A percentile compares a stretch with the other conserved stretches of the same genome.
Evolutionary conservation across 2,888 invertebrate species (phyloP).

Genomic region (Spodoptera exigua): DNA sequence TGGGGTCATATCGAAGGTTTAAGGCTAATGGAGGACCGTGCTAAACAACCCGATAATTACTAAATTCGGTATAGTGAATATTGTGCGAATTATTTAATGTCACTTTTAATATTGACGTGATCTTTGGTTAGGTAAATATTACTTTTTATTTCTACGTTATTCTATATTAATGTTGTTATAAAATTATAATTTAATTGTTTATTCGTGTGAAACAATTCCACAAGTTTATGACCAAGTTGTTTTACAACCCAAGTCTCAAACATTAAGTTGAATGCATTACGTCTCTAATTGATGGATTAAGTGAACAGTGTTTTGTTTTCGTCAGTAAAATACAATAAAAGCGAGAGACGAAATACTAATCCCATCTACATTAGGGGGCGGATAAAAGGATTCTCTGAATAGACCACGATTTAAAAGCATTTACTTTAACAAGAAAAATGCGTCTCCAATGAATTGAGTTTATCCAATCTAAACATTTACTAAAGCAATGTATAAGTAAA

Average conservation of each 20-base stretch:
- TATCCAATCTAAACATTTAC: neutral
- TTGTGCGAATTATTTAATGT: neutral
- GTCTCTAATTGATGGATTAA: slow-evolving; percentile 58
- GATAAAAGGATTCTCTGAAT: slow-evolving; percentile 57
- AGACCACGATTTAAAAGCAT: slow-evolving; percentile 44
- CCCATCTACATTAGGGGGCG: slow-evolving; percentile 53
- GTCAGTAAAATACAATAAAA: slow-evolving; percentile 60
- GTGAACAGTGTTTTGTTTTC: slow-evolving; percentile 54
- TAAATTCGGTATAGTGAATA: slow-evolving; percentile 1
- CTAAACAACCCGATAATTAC: slow-evolving; percentile 25
- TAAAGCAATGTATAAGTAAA: neutral
- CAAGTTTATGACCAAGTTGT: slow-evolving; percentile 34
- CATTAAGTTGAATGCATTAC: slow-evolving; percentile 46
- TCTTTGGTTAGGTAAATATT: neutral
- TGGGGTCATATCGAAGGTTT: slow-evolving; percentile 31
- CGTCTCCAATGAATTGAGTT: slow-evolving; percentile 34
- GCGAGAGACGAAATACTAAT: slow-evolving; percentile 58
- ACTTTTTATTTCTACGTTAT: too few species aligned
- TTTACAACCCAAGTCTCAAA: slow-evolving; percentile 40
- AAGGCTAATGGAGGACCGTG: slow-evolving; percentile 31
- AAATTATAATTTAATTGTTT: slow-evolving; percentile 2
- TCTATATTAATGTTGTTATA: too few species aligned
- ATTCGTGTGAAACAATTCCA: slow-evolving; percentile 23
- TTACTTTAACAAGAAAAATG: slow-evolving; percentile 43
- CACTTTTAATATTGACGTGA: neutral